phyloP scores from a whole-genome alignment of 2,797 vertebrate genomes.

The Scleropages formosus region DNA sequence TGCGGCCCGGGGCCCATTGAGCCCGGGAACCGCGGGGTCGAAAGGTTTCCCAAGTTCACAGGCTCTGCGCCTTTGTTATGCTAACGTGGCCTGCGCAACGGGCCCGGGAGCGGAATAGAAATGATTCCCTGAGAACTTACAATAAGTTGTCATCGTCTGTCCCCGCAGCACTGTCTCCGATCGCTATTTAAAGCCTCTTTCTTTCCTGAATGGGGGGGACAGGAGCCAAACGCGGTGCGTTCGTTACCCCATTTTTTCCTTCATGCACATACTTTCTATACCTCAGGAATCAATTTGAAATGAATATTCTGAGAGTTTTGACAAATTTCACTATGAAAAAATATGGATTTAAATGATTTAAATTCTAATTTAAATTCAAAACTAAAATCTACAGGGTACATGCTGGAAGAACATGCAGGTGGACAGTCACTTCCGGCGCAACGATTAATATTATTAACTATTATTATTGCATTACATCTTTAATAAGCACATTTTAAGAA shows the following conservation, averaged over 20 bases:
- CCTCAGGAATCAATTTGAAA: neutral
- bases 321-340: no score
- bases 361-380: no score
- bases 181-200: constrained; percentile 64
- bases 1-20: constrained; percentile 89
- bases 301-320: neutral
- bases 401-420: no score
- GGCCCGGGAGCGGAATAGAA: constrained; percentile 89
- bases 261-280: neutral
- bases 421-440: no score
- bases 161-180: constrained; percentile 65
- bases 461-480: no score
- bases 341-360: no score
- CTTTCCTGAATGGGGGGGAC: constrained; percentile 15
- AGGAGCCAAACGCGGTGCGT: constrained; percentile 6
- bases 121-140: constrained; percentile 96
- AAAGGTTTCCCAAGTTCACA: constrained; percentile 99
- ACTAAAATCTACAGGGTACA: no score
- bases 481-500: no score
- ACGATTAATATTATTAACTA: no score
- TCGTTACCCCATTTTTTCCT: neutral
- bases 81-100: constrained; percentile 92
- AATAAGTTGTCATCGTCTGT: constrained; percentile 82
- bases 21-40: constrained; percentile 83
- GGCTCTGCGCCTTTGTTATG: constrained; percentile 97